Base-by-base conservation (phyloP, 30 jellyfish, hydroid and myxozoan genomes). In the Catostylus mosaicus region DNA sequence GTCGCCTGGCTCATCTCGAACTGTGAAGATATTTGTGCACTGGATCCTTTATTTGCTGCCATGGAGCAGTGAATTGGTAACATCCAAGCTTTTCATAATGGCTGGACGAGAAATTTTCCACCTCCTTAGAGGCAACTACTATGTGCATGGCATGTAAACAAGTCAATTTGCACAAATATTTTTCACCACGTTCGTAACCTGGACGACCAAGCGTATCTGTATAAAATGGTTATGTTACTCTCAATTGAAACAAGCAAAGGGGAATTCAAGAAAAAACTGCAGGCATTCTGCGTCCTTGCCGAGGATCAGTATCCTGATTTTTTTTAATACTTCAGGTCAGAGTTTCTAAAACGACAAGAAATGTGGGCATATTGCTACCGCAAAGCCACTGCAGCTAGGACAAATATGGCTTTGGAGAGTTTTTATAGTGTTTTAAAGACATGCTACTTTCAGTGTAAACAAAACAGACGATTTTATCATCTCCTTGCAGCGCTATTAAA, bases 111-210 rank as follows among this genome's bases (percentile, higher is more conserved):
- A 60, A 68, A 83, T 71, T 68, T 71, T 45, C 73, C 72, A 31
- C 57, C 19, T 22, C 82, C 86, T 7, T 11, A 34, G 2, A 31
- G 80, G 72, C 87, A 56, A 32, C 93, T 68, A 16, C 16, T 83
- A 1, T 83, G 93, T 37, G 2, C 87, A 2, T 83, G 93, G 93
- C 86, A 83, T 83, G 87, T 83, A 19, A 87, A 83, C 43, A 83
- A 83, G 29, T 29, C 34, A 20, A 14, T 80, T n/a, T 67, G 91
- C 40, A 80, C 32, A 22, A 80, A 80, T 47, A 64, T 68, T 4
- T 10, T 51, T 30, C 37, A 30, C 23, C 43, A 69, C 14, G 54
- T 83, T 16, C 18, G 33, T 14, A 36, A 50, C 34, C 18, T 24
- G 5, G 62, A 30, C 31, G 45, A 83, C 24, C 87, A 83, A 60